phyloP scores from a whole-genome alignment of 1,140 invertebrate species.

The Dufourea novaeangliae region DNA sequence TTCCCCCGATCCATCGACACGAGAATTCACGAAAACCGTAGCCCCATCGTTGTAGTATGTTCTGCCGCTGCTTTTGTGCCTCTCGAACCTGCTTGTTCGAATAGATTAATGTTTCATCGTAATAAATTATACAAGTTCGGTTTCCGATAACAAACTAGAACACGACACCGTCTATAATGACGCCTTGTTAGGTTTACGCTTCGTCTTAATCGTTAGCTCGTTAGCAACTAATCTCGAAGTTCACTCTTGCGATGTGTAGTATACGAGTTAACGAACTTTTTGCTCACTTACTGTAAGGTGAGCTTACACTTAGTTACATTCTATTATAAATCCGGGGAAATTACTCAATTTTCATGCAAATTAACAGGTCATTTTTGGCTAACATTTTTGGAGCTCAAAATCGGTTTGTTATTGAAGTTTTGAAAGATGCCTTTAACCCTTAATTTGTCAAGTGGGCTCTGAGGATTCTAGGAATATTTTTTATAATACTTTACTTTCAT shows the following conservation, averaged over 20 bases:
- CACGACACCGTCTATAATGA: conserved; percentile 17
- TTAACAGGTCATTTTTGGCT: too few species aligned
- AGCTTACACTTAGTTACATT: neutral
- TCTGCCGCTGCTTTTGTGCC: conserved; percentile 4
- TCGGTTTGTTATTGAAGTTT: too few species aligned
- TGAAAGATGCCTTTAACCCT: too few species aligned
- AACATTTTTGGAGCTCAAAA: too few species aligned
- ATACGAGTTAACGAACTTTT: conserved; percentile 36
- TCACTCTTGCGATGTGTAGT: neutral
- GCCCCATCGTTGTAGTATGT: conserved; percentile 56
- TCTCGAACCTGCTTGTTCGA: conserved; percentile 54
- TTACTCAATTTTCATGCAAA: neutral
- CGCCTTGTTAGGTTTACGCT: conserved; percentile 36
- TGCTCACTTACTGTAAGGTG: neutral
- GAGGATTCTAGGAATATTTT: too few species aligned
- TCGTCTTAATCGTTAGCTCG: conserved; percentile 55
- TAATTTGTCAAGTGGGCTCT: too few species aligned
- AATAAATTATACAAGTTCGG: conserved; percentile 24
- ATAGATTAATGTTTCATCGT: conserved; percentile 25
- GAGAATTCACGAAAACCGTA: conserved; percentile 57
- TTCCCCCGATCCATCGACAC: conserved; percentile 45
- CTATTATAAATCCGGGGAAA: neutral
- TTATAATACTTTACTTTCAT: too few species aligned
- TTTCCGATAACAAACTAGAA: conserved; percentile 20
- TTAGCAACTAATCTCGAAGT: conserved; percentile 49